Conservation (phyloP, 2,888 invertebrate species). For the Phoronis australis region DNA sequence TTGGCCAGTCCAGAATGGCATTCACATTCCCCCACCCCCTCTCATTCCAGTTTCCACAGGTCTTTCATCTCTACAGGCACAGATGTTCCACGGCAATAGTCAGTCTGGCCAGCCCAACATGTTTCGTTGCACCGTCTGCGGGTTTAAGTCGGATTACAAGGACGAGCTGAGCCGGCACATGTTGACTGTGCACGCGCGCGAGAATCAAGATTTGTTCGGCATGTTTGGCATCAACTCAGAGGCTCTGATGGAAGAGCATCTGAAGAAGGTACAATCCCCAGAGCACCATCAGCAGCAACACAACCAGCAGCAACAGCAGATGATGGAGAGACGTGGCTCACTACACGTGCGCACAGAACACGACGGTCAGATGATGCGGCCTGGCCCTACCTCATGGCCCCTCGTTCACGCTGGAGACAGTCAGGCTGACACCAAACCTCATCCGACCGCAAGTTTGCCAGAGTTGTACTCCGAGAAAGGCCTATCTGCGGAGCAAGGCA, state of each 20-base stretch:
- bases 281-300: not conserved
- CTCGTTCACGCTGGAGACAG: not conserved
- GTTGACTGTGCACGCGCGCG: constrained; percentile 48
- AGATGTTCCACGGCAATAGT: not conserved
- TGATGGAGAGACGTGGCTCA: not conserved
- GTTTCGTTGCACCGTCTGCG: constrained; percentile 46
- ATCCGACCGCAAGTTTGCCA: not conserved
- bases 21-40: constrained; percentile 9
- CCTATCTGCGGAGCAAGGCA: not conserved
- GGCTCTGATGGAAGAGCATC: constrained; percentile 26
- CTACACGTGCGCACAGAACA: too few relatives aligned
- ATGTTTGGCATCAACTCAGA: constrained; percentile 44
- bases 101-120: not conserved
- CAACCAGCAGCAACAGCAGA: not conserved
- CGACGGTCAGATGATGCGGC: not conserved
- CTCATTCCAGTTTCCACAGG: not conserved
- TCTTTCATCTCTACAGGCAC: not conserved
- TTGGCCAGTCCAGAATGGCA: constrained; percentile 32
- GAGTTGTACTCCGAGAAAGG: not conserved
- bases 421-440: not conserved
- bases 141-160: constrained; percentile 38
- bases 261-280: not conserved
- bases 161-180: constrained; percentile 51
- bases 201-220: constrained; percentile 46
- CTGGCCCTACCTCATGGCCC: not conserved